Evolutionary conservation across 2,797 vertebrate species (phyloP).

Genomic region (Microctenopoma lineatum): DNA sequence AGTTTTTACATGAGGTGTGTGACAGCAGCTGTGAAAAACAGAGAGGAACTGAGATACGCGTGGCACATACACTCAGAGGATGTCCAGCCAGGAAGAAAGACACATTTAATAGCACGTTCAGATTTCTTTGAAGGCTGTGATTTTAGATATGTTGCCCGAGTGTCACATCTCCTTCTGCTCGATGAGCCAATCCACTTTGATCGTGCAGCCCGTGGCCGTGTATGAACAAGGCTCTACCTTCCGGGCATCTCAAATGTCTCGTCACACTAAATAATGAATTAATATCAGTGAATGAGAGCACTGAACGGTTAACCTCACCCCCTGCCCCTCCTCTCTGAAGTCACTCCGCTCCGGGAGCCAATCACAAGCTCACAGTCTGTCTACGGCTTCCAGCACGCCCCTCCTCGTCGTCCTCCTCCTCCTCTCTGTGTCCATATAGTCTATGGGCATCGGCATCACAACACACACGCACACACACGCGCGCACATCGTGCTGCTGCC

Average conservation of each 20-base stretch:
- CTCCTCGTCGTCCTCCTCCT: constrained; percentile 52
- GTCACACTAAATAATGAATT: constrained; percentile 73
- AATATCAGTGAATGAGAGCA: constrained; percentile 66
- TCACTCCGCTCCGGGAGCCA: constrained; percentile 65
- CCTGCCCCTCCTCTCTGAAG: constrained; percentile 49
- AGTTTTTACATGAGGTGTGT: neutral
- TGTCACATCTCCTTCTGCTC: neutral
- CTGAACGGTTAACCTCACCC: constrained; percentile 54
- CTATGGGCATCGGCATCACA: constrained; percentile 67
- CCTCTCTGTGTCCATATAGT: constrained; percentile 72
- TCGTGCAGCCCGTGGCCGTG: neutral
- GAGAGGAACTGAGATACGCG: neutral
- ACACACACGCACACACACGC: constrained; percentile 44
- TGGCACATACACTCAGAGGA: neutral
- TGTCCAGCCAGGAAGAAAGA: constrained; percentile 4
- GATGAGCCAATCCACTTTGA: neutral
- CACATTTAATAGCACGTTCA: neutral
- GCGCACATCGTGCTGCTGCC: constrained; percentile 18
- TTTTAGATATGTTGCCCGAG: too few species aligned
- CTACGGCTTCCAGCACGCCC: constrained; percentile 53
- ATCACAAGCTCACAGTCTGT: constrained; percentile 43
- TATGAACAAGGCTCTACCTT: neutral
- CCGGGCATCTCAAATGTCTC: constrained; percentile 48
- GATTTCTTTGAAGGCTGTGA: neutral
- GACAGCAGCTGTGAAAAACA: constrained; percentile 1